A percentile compares a stretch with the other conserved stretches of the same genome.
phyloP scores from a whole-genome alignment of 2,797 vertebrate genomes.

The Lithobates pipiens region DNA sequence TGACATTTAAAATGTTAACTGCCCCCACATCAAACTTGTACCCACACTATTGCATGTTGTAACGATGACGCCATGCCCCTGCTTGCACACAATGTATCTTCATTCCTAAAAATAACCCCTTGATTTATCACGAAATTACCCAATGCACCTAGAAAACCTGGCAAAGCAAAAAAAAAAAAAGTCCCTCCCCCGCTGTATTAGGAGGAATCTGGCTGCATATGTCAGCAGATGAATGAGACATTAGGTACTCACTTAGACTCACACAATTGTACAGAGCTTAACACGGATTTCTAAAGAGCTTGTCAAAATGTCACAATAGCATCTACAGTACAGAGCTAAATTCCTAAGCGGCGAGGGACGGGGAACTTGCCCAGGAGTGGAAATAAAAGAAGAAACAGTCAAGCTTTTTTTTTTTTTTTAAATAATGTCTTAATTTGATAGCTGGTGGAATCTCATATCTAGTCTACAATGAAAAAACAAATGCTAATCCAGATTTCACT shows the following conservation, averaged over 20 bases:
- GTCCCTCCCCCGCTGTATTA: conserved; percentile 2
- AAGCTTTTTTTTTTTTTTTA: background rate
- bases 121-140: background rate
- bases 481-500: background rate
- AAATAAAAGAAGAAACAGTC: conserved; percentile 5
- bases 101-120: too few relatives aligned
- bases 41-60: too few relatives aligned
- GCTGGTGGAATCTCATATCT: background rate
- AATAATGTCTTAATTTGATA: background rate
- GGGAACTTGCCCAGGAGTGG: background rate
- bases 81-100: too few relatives aligned
- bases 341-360: conserved; percentile 27
- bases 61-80: too few relatives aligned
- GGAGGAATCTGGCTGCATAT: conserved; percentile 8
- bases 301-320: conserved; percentile 51
- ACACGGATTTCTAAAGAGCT: conserved; percentile 43
- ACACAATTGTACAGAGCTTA: conserved; percentile 35
- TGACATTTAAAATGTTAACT: too few relatives aligned
- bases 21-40: too few relatives aligned
- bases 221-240: conserved; percentile 45
- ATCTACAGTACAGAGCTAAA: conserved; percentile 25
- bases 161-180: background rate
- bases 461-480: background rate
- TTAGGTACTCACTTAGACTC: conserved; percentile 25
- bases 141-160: background rate